Evolutionary conservation across 2,888 invertebrate species (phyloP).

Genomic region (Drosophila barbarae): DNA sequence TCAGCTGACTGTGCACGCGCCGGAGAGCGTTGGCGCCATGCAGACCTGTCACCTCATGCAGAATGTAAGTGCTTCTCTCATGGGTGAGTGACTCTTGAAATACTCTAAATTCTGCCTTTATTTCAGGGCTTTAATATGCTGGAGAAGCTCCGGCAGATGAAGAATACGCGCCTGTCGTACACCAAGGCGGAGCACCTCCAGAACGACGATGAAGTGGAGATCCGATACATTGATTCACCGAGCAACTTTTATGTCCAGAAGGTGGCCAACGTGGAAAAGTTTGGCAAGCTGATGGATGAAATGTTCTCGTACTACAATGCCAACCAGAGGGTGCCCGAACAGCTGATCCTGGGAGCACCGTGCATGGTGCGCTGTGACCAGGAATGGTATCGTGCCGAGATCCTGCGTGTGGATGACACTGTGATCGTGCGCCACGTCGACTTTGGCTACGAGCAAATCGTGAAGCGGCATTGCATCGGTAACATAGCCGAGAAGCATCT

Average conservation of each 20-base stretch:
- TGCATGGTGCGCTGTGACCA: slow-evolving; percentile 90
- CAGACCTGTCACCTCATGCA: slow-evolving; percentile 85
- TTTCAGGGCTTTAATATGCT: slow-evolving; percentile 69
- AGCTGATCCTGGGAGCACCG: slow-evolving; percentile 83
- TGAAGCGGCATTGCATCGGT: slow-evolving; percentile 83
- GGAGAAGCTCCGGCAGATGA: slow-evolving; percentile 70
- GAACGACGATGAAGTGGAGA: slow-evolving; percentile 76
- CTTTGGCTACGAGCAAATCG: slow-evolving; percentile 95
- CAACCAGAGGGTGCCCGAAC: slow-evolving; percentile 80
- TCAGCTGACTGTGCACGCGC: slow-evolving; percentile 84
- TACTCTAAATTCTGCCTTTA: neutral
- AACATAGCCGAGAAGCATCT: slow-evolving; percentile 84
- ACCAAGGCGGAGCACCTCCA: slow-evolving; percentile 69
- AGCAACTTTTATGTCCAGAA: slow-evolving; percentile 88
- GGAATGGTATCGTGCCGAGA: slow-evolving; percentile 94
- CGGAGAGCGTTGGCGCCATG: slow-evolving; percentile 86
- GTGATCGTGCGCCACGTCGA: slow-evolving; percentile 92
- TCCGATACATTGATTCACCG: slow-evolving; percentile 82
- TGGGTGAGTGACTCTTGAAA: neutral
- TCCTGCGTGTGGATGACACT: slow-evolving; percentile 83
- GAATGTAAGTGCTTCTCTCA: slow-evolving; percentile 43
- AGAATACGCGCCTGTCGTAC: slow-evolving; percentile 74
- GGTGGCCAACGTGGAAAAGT: slow-evolving; percentile 82
- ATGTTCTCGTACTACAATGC: slow-evolving; percentile 83
- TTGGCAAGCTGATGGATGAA: slow-evolving; percentile 85